Base-by-base conservation (phyloP, 2,113 vertebrate genomes). In the Cyphomyrus discorhynchus region DNA sequence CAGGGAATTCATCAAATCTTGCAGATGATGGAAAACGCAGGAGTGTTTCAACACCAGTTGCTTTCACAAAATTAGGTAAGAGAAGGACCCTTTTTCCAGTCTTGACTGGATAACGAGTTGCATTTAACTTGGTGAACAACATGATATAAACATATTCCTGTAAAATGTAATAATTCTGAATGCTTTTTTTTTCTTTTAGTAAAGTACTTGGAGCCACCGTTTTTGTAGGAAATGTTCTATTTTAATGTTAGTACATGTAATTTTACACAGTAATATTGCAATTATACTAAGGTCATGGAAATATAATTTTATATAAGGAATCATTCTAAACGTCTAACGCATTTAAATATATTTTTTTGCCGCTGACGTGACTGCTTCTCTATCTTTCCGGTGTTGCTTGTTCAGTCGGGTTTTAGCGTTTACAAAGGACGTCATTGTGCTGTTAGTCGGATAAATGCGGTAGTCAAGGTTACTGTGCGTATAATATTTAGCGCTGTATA, bases 21-120 rank as follows among this genome's bases (percentile, higher is more conserved):
- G 95, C 96, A 91, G 96, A 97, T 74, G 95, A 96, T 91, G 95
- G 97, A 90, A 97, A 96, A 94, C 97, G 93, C 88, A 95, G 96
- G 94, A 97, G 96, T 92, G 95, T 97, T 88, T 96, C 97, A 90
- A 96, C 98, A 94, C 96, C 97, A 94, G 97, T 97, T 95, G 96
- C 96, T 94, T 97, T 97, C 95, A 95, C 96, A 95, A 96, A 97
- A 98, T 97, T 98, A 99, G 98, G 98, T 99, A 97, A 98, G 97
- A 92, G 92, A 93, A 92, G 92, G 94, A 90, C 10, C 19, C 15
- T 3, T 90, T 90, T 90, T 86, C 77, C 35, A 47, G 27, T 52
- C 49, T 31, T 50, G n/a, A 39, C n/a, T 15, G 9, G 13, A 35
- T 50, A 53, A 87, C 85, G 82, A 53, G 50, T 56, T 53, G 50